phyloP scores from a whole-genome alignment of 2,888 invertebrate genomes.

The Patella depressa region DNA sequence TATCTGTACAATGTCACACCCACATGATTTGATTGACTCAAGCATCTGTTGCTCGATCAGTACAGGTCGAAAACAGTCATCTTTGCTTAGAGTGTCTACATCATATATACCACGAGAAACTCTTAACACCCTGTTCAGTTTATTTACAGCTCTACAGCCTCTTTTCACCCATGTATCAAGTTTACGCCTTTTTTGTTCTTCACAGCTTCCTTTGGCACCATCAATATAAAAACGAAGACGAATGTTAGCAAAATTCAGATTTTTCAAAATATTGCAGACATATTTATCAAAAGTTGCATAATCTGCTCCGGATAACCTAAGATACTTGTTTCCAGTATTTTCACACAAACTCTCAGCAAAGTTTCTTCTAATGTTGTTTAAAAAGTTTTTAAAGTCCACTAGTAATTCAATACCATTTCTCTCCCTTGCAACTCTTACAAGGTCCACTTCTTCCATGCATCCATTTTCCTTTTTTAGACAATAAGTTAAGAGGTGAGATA shows the following conservation, averaged over 20 bases:
- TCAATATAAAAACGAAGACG: constrained; percentile 64
- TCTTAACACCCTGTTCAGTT: constrained; percentile 36
- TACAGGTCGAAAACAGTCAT: constrained; percentile 58
- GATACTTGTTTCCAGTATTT: constrained; percentile 49
- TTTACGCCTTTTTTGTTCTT: constrained; percentile 53
- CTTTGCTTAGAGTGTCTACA: constrained; percentile 43
- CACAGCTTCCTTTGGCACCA: constrained; percentile 61
- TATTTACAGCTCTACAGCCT: constrained; percentile 52
- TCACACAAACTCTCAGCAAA: constrained; percentile 54
- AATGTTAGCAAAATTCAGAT: constrained; percentile 57
- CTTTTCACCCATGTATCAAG: constrained; percentile 61
- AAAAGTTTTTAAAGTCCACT: constrained; percentile 65
- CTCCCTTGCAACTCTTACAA: constrained; percentile 56
- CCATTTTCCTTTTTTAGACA: constrained; percentile 47
- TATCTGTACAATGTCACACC: constrained; percentile 57
- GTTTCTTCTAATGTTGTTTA: constrained; percentile 50
- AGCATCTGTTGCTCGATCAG: constrained; percentile 59
- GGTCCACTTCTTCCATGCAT: constrained; percentile 57
- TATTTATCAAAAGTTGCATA: constrained; percentile 55
- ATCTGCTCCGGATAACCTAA: constrained; percentile 65
- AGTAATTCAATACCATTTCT: constrained; percentile 61
- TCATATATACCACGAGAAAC: constrained; percentile 14
- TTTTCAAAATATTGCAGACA: constrained; percentile 55
- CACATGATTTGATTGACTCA: constrained; percentile 51
- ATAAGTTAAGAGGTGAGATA: constrained; percentile 53